phyloP scores from a whole-genome alignment of 2,113 vertebrate genomes.

The Melanerpes formicivorus region DNA sequence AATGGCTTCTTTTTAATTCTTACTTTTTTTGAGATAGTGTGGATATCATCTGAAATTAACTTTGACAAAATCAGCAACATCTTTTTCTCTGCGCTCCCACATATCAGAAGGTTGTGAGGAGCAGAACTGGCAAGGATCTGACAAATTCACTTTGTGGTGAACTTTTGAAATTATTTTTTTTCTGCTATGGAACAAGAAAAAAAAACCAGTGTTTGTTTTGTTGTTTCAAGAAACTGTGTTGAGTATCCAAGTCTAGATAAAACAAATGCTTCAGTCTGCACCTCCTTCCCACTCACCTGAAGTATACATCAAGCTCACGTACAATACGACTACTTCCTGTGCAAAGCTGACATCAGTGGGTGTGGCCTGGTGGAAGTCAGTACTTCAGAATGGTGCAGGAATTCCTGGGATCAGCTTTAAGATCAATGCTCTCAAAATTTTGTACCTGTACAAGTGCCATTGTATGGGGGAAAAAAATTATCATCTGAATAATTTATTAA shows the following conservation, averaged over 20 bases:
- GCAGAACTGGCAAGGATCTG: neutral
- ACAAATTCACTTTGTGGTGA: neutral
- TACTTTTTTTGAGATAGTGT: neutral
- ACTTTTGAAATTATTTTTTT: neutral
- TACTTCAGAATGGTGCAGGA: no score
- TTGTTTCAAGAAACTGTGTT: neutral
- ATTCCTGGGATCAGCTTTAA: neutral
- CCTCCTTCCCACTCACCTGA: neutral
- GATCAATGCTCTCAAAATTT: neutral
- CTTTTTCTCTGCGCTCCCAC: neutral
- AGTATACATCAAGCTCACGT: neutral
- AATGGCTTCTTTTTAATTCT: neutral
- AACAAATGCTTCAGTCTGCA: neutral
- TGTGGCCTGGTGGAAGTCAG: neutral
- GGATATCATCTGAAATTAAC: neutral
- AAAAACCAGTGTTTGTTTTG: neutral
- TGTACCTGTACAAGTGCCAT: neutral
- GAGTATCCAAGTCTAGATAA: neutral
- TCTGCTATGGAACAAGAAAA: neutral
- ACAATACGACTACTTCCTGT: neutral
- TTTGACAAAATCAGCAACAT: neutral
- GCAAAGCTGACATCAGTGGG: neutral
- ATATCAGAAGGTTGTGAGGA: neutral
- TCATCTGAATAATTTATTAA: neutral
- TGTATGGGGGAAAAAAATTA: neutral